phyloP scores from a whole-genome alignment of 2,797 vertebrate species.

The Heterohyrax brucei region DNA sequence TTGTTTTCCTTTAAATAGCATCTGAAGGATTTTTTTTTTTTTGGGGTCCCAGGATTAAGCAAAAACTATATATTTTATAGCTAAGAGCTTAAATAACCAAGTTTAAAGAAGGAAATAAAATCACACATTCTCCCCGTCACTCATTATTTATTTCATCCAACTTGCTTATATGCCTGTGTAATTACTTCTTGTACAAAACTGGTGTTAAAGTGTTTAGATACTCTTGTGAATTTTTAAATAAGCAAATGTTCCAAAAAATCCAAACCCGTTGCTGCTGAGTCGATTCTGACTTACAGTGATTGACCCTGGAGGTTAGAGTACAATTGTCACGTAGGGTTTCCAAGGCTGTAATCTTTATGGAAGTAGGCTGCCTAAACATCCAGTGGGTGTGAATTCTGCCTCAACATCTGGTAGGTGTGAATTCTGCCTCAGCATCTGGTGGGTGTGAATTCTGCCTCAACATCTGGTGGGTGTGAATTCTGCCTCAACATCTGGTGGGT shows the following conservation, averaged over 20 bases:
- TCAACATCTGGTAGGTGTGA: too few relatives aligned
- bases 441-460: too few relatives aligned
- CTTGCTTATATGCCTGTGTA: neutral
- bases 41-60: neutral
- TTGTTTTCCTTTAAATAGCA: slow-evolving; percentile 50
- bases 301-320: too few relatives aligned
- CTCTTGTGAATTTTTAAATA: slow-evolving; percentile 44
- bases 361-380: too few relatives aligned
- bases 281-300: too few relatives aligned
- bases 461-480: too few relatives aligned
- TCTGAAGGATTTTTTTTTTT: neutral
- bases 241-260: neutral
- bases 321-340: too few relatives aligned
- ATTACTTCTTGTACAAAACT: slow-evolving; percentile 61
- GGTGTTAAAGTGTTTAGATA: neutral
- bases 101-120: slow-evolving; percentile 37
- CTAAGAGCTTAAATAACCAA: slow-evolving; percentile 57
- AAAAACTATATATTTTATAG: neutral
- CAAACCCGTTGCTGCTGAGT: too few relatives aligned
- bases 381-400: neutral
- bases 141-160: slow-evolving; percentile 29
- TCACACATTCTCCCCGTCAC: neutral
- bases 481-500: too few relatives aligned
- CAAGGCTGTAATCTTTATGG: too few relatives aligned
- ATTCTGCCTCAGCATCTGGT: too few relatives aligned